These are phyloP conservation scores for Coenonympha glycerion DNA, from an alignment of 2,888 invertebrate species.

Conservation along the genomic window DNA sequence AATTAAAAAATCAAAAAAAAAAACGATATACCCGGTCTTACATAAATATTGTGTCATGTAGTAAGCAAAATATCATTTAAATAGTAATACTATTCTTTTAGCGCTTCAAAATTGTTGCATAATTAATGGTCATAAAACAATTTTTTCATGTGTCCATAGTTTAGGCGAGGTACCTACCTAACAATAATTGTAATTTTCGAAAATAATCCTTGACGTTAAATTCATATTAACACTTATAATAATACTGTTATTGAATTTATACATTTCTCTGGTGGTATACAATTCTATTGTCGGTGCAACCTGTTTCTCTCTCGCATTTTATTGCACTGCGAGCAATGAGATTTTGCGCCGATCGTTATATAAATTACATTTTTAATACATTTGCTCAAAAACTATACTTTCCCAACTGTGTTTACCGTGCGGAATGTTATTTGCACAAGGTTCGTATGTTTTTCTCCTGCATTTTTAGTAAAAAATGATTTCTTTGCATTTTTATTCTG, in stretches of 20 bases:
- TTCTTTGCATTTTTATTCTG: no score
- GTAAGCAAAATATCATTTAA: slow-evolving; percentile 53
- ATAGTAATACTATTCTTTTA: slow-evolving; percentile 43
- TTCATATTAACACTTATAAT: background rate
- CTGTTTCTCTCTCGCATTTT: no score
- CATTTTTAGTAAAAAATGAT: no score
- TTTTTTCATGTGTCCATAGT: slow-evolving; percentile 37
- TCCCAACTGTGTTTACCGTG: no score
- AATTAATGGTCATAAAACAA: slow-evolving; percentile 46
- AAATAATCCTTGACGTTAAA: slow-evolving; percentile 29
- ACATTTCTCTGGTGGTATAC: slow-evolving; percentile 42
- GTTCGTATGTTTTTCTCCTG: no score
- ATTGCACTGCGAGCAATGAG: no score
- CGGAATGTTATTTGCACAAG: no score
- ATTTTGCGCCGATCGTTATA: no score
- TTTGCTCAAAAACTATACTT: no score
- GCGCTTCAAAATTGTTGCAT: slow-evolving; percentile 54
- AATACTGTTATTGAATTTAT: no score
- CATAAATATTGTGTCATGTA: slow-evolving; percentile 34
- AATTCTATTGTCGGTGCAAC: no score
- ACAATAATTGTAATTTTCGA: slow-evolving; percentile 30
- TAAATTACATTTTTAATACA: slow-evolving; percentile 47
- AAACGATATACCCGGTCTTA: slow-evolving; percentile 34
- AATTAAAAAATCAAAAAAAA: background rate
- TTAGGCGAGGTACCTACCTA: no score